Evolutionary conservation across 2,113 vertebrate genomes (phyloP), one percentile per base, ranked within the genome.

Genomic region (Paraplagusia blochii): DNA sequence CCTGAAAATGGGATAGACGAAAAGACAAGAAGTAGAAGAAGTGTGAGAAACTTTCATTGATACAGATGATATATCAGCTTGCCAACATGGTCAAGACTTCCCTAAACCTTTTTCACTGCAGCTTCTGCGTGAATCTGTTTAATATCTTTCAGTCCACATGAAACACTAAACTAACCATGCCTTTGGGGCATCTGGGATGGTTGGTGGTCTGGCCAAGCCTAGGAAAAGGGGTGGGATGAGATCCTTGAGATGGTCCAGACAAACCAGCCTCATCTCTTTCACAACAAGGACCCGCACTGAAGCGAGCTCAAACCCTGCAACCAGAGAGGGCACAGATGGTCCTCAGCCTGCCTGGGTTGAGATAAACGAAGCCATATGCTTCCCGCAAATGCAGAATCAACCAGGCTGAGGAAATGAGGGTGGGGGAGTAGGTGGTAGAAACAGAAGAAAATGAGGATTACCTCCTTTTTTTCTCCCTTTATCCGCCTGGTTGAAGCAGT

Each of bases 281-380:
- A 89, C 85, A 88, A 91, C 89, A 85, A 57, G 88, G 90, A 90
- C 89, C 91, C 91, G 92, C 91, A 92, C 91, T 92, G 89, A 92
- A 89, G 86, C 77, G 89, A 76, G 90, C 92, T 93, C 89, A 93
- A 88, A 86, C 80, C 87, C 82, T 90, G 94, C 92, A 96, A 96
- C 90, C 85, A 81, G 92, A 99, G 93, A 90, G 88, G 88, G 88
- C 80, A 83, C 76, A 71, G 85, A 81, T 29, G 86, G 85, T 82
- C 49, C 47, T 79, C 58, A 66, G 78, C 65, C 65, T 79, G 81
- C 88, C 80, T 69, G 77, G 63, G 70, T 79, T 69, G 81, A 69
- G 82, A 77, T 98, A 98, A 98, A 90, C 79, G 93, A 90, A 95
- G 90, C 91, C 97, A 99, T 94, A 99, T 97, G 96, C 90, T 91